phyloP scores from a whole-genome alignment of 2,797 vertebrate species.

The Falco cherrug region DNA sequence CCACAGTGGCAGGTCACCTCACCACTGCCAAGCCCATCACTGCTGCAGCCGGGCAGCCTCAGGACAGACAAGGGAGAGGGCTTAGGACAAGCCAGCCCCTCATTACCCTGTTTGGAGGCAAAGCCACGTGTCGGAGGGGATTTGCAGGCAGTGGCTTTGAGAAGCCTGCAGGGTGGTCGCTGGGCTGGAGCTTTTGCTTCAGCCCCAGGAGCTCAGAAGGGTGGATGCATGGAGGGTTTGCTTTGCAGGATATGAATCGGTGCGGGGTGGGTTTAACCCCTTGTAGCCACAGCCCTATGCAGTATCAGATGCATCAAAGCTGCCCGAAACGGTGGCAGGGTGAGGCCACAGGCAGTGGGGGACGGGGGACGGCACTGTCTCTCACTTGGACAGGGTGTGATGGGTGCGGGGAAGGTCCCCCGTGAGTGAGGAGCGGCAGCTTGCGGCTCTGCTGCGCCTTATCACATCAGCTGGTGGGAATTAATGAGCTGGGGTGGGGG shows the following conservation, averaged over 20 bases:
- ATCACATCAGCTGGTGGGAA: slow-evolving; percentile 9
- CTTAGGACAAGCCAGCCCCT: not conserved
- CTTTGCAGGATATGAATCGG: not conserved
- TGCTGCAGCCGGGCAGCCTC: accelerated
- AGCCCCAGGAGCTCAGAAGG: not conserved
- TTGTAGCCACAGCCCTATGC: not conserved
- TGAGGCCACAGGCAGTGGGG: not conserved
- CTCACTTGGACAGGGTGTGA: not conserved
- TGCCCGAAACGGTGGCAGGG: accelerated
- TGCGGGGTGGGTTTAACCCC: not conserved
- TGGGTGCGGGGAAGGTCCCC: not conserved
- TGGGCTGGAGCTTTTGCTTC: not conserved
- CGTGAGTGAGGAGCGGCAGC: not conserved
- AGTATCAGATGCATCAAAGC: accelerated
- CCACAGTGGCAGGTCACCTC: not conserved
- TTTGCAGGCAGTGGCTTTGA: not conserved
- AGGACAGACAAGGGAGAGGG: not conserved
- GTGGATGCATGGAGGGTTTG: not conserved
- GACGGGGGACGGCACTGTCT: not conserved
- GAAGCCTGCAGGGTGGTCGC: not conserved
- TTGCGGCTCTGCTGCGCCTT: not conserved
- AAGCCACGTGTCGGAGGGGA: not conserved
- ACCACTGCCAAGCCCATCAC: not conserved
- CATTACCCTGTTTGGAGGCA: not conserved
- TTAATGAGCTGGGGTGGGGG: not conserved